Base-by-base conservation (phyloP, 2,888 invertebrate genomes). In the Diadegma fenestrale region DNA sequence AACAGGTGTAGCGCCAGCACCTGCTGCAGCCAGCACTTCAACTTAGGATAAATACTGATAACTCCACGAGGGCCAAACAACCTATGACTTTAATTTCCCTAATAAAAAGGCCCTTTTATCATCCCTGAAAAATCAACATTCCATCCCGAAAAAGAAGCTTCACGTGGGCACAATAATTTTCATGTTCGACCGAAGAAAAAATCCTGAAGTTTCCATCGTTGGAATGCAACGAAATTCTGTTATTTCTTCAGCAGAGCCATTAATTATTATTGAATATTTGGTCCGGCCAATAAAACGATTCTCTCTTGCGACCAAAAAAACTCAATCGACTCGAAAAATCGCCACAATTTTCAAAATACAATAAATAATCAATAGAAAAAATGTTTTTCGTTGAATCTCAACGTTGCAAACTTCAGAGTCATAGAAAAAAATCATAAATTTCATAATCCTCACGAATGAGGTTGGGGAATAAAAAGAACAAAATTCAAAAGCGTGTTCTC, bases 1-100 rank as follows among this genome's bases (percentile, higher is more conserved):
- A 89, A 91, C 91, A 91, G 91, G 91, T 91, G 91, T 91, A 91
- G 89, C 90, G 90, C 90, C 90, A 88, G 91, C 91, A 91, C 91
- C 91, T 91, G 91, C 91, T 87, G 58, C 58, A 66, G 43, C 80
- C 66, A 73, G 26, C 22, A 68, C 75, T 68, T 41, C 58, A 61
- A 75, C 58, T n/a, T 17, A 61, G 41, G 43, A 61, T 30, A 75
- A 37, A 73, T 58, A 75, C 61, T 75, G 73, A 30, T 75, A 61
- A 75, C 61, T 26, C 30, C 26, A 14, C 26, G 26, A 58, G 58
- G 58, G 43, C 73, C 41, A 26, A 41, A 58, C 4, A 37, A 43
- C 58, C 58, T 58, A 10, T 43, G 30, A 63, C 26, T 26, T 14
- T 4, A 1, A 26, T 58, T 58, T 58, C 4, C 12, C 26, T 58